Evolutionary conservation across 2,113 vertebrate genomes (phyloP).

Genomic region (Polyodon spathula): DNA sequence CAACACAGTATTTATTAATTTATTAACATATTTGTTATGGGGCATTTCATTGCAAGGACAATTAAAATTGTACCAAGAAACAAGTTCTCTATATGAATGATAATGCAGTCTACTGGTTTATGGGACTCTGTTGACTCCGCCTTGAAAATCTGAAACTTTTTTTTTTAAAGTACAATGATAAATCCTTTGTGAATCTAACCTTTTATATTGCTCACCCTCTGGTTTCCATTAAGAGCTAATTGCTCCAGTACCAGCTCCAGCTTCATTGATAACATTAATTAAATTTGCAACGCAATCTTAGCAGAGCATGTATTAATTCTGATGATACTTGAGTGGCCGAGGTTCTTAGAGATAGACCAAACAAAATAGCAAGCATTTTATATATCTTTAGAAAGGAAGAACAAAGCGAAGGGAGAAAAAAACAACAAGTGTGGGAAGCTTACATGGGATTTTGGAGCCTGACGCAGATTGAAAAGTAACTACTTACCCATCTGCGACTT

Average conservation of each 20-base stretch:
- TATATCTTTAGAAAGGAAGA: conserved; percentile 10
- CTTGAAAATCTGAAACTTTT: too few species aligned
- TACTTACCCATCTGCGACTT: conserved; percentile 25
- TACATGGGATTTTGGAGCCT: background rate
- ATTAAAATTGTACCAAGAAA: too few species aligned
- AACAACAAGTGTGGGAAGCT: background rate
- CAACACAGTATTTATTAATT: conserved; percentile 11
- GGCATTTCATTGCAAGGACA: too few species aligned
- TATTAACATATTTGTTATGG: too few species aligned
- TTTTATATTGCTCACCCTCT: conserved; percentile 51
- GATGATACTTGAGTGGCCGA: conserved; percentile 45
- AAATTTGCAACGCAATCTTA: conserved; percentile 63
- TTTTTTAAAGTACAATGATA: conserved; percentile 15
- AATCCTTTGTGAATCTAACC: conserved; percentile 55
- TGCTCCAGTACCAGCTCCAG: conserved; percentile 58
- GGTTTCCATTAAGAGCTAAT: conserved; percentile 65
- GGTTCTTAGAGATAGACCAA: conserved; percentile 41
- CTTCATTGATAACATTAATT: conserved; percentile 67
- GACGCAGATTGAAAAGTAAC: background rate
- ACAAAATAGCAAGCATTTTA: conserved; percentile 13
- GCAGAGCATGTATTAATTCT: conserved; percentile 49
- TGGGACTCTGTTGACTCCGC: too few species aligned
- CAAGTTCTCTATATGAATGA: too few species aligned
- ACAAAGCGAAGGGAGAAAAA: background rate
- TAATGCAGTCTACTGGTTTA: too few species aligned